Percentiles rank a stretch among this genome's conserved stretches.
Conservation (phyloP, 2,888 invertebrate genomes). For the Pedicia rivosa region DNA sequence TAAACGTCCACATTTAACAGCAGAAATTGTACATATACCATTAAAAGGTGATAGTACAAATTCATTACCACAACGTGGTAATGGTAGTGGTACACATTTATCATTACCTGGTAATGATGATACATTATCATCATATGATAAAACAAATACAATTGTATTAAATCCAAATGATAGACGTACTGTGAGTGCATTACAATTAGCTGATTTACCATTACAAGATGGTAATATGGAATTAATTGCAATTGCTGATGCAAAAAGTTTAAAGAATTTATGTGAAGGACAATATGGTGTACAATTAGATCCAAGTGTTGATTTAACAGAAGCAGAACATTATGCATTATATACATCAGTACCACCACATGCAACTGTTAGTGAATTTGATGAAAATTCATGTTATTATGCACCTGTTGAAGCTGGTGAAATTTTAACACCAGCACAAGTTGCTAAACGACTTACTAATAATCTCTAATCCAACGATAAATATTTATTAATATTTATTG, state of each 20-base stretch:
- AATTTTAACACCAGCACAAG: slow-evolving; percentile 36
- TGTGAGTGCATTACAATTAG: slow-evolving; percentile 29
- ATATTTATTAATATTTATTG: slow-evolving; percentile 4
- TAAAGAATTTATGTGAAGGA: slow-evolving; percentile 29
- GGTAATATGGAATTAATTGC: slow-evolving; percentile 43
- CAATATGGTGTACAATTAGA: slow-evolving; percentile 29
- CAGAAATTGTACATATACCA: slow-evolving; percentile 48
- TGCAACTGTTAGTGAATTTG: slow-evolving; percentile 76
- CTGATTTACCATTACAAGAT: slow-evolving; percentile 28
- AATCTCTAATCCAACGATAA: slow-evolving; percentile 5
- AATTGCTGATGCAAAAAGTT: slow-evolving; percentile 30
- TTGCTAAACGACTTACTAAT: slow-evolving; percentile 22
- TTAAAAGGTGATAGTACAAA: slow-evolving; percentile 38
- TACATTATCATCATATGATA: too few relatives aligned
- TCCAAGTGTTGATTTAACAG: slow-evolving; percentile 54
- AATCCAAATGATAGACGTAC: slow-evolving; percentile 28
- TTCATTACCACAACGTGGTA: slow-evolving; percentile 26
- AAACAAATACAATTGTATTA: slow-evolving; percentile 27
- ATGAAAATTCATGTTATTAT: slow-evolving; percentile 75
- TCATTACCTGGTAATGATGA: slow-evolving; percentile 35
- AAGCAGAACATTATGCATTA: slow-evolving; percentile 76
- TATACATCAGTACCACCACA: slow-evolving; percentile 76
- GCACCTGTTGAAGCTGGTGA: slow-evolving; percentile 67
- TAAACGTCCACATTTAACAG: slow-evolving; percentile 38
- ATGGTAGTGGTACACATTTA: slow-evolving; percentile 23